Evolutionary conservation across 2,797 vertebrate species (phyloP).

Genomic region (Pagetopsis macropterus): DNA sequence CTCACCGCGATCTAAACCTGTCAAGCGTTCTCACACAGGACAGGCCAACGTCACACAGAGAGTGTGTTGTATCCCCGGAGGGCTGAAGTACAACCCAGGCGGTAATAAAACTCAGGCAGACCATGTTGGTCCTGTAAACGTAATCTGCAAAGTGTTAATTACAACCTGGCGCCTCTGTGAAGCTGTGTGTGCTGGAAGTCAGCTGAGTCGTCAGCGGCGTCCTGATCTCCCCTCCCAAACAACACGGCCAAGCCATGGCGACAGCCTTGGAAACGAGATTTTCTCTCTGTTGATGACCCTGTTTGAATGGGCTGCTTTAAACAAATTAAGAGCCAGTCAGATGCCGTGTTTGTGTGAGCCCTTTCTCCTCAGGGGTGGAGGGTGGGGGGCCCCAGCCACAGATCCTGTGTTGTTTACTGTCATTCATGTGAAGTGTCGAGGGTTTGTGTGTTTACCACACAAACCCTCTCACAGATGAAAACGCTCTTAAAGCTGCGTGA

Average conservation of each 20-base stretch:
- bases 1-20: constrained; percentile 32
- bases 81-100: constrained; percentile 56
- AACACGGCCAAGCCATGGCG: constrained; percentile 55
- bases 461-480: constrained; percentile 50
- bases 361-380: constrained; percentile 61
- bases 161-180: constrained; percentile 81
- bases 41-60: constrained; percentile 59
- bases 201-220: constrained; percentile 65
- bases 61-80: constrained; percentile 59
- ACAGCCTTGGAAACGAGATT: constrained; percentile 77
- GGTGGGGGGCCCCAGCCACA: constrained; percentile 31
- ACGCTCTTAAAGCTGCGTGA: constrained; percentile 16
- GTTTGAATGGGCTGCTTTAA: constrained; percentile 78
- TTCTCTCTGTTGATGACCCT: constrained; percentile 72
- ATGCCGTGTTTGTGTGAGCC: constrained; percentile 77
- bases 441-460: constrained; percentile 64
- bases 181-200: constrained; percentile 67
- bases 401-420: constrained; percentile 73
- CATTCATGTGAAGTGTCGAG: constrained; percentile 60
- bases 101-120: constrained; percentile 81
- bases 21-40: constrained; percentile 52
- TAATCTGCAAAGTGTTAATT: constrained; percentile 85
- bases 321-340: constrained; percentile 76
- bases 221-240: constrained; percentile 67
- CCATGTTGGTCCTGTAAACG: constrained; percentile 84